These are phyloP conservation scores for Xestia ashworthii DNA, from an alignment of 2,888 invertebrate genomes.

Conservation along the genomic window DNA sequence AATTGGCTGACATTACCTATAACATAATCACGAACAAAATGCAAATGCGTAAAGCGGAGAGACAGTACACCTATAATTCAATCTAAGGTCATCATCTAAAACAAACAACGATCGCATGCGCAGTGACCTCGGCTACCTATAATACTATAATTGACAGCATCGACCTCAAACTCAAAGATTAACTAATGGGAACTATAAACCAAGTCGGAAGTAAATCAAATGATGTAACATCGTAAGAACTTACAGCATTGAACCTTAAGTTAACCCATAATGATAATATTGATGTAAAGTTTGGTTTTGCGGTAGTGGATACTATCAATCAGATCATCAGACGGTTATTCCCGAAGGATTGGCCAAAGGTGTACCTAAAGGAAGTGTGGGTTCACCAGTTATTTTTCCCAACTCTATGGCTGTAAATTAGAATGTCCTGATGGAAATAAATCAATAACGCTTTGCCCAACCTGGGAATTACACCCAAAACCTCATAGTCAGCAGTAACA, in stretches of 20 bases:
- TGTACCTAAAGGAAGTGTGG: background rate
- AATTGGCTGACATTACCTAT: background rate
- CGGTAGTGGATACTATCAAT: background rate
- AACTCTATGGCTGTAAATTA: too few relatives aligned
- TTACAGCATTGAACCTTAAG: slow-evolving; percentile 26
- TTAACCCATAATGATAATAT: slow-evolving; percentile 2
- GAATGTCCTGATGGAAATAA: background rate
- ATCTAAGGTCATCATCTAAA: slow-evolving; percentile 59
- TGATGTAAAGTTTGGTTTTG: background rate
- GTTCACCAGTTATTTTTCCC: background rate
- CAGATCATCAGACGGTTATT: background rate
- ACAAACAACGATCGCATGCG: slow-evolving; percentile 41
- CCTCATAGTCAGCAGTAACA: background rate
- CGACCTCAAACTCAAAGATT: slow-evolving; percentile 54
- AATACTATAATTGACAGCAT: slow-evolving; percentile 54
- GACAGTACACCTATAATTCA: slow-evolving; percentile 33
- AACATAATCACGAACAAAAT: slow-evolving; percentile 10
- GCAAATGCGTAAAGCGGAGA: slow-evolving; percentile 6
- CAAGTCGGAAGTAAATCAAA: slow-evolving; percentile 43
- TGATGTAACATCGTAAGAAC: slow-evolving; percentile 43
- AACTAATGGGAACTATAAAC: slow-evolving; percentile 41
- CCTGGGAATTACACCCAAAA: background rate
- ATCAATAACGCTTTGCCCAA: background rate
- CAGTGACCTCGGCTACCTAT: slow-evolving; percentile 51
- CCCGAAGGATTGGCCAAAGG: too few relatives aligned